Percentiles rank a stretch among this genome's conserved stretches.
These are phyloP conservation scores for Synanthedon vespiformis DNA, from an alignment of 2,888 invertebrate genomes.

Conservation along the genomic window DNA sequence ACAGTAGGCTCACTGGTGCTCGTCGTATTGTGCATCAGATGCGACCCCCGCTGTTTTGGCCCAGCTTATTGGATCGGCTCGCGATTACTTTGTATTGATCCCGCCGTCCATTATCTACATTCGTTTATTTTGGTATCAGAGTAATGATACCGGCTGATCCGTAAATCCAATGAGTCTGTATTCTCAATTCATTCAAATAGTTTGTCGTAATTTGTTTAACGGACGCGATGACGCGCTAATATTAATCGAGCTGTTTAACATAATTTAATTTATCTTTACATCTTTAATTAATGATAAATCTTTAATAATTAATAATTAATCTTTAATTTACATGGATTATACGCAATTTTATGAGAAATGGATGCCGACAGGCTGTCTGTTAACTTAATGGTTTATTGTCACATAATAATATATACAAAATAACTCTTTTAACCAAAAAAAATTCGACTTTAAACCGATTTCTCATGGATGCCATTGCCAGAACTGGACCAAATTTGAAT, in stretches of 20 bases:
- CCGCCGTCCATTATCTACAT: conserved; percentile 66
- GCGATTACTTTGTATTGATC: conserved; percentile 71
- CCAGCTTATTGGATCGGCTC: conserved; percentile 66
- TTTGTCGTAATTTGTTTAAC: not conserved
- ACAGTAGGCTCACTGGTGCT: not conserved
- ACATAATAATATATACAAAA: too few species aligned
- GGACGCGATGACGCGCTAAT: not conserved
- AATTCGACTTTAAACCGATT: too few species aligned
- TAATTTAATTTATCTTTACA: too few species aligned
- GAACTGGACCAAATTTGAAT: too few species aligned
- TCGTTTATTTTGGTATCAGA: conserved; percentile 63
- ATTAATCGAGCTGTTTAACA: not conserved
- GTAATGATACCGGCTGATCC: conserved; percentile 56
- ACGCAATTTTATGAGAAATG: too few species aligned
- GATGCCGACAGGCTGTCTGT: too few species aligned
- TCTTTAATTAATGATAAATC: too few species aligned
- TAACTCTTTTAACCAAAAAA: too few species aligned
- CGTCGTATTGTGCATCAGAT: conserved; percentile 20
- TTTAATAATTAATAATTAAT: too few species aligned
- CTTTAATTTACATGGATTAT: too few species aligned
- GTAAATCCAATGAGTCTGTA: conserved; percentile 40
- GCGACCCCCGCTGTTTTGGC: conserved; percentile 64
- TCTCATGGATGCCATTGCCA: too few species aligned
- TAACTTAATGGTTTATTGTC: too few species aligned
- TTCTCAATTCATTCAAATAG: conserved; percentile 12